Conservation (phyloP, 2,113 vertebrate species). For the Redunca redunca region DNA sequence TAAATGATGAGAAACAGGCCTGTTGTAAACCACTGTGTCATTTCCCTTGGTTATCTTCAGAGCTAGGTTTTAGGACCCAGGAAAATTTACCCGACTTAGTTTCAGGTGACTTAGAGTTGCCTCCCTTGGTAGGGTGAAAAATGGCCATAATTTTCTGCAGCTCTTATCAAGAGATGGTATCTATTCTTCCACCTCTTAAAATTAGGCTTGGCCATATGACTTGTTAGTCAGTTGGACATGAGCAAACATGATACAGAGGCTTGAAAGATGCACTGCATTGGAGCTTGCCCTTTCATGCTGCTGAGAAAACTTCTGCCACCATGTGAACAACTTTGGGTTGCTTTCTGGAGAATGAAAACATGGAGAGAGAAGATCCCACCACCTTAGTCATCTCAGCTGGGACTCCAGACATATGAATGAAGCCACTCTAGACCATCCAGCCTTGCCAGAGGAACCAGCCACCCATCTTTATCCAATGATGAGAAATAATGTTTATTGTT, state of each 20-base stretch:
- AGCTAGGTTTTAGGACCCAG: background rate
- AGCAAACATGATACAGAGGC: background rate
- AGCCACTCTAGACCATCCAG: background rate
- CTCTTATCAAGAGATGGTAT: background rate
- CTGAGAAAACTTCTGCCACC: background rate
- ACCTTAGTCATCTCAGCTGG: background rate
- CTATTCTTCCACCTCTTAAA: constrained; percentile 10
- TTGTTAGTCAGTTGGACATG: background rate
- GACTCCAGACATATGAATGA: background rate
- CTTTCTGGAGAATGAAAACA: background rate
- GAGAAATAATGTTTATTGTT: background rate
- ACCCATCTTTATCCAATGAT: background rate
- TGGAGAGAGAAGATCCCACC: background rate
- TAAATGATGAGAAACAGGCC: background rate
- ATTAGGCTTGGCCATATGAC: background rate
- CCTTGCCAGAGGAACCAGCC: background rate
- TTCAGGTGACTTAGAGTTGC: background rate
- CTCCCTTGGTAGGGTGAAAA: background rate
- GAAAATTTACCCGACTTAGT: background rate
- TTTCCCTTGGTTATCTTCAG: constrained; percentile 4
- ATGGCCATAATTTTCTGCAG: background rate
- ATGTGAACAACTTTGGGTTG: background rate
- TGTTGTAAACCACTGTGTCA: background rate
- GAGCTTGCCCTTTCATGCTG: background rate
- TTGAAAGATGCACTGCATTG: background rate